These are phyloP conservation scores for Chrysodeixis includens DNA, from an alignment of 2,888 invertebrate genomes.

Conservation along the genomic window DNA sequence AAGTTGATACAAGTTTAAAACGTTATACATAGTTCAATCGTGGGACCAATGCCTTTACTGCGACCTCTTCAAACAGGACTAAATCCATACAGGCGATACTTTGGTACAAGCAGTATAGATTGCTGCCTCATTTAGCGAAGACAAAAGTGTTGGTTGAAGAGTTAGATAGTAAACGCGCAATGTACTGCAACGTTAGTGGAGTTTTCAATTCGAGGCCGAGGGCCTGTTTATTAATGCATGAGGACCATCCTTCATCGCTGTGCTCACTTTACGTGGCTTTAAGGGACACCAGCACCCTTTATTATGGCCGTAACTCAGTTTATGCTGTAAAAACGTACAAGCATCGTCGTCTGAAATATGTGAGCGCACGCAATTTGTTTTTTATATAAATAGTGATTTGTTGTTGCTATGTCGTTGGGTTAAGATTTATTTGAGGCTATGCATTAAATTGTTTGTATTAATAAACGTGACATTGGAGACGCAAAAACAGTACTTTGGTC, in stretches of 20 bases:
- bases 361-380: background rate
- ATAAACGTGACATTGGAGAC: no score
- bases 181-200: background rate
- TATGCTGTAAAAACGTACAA: constrained; percentile 27
- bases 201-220: constrained; percentile 1
- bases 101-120: no score
- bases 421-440: background rate
- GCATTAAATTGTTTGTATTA: no score
- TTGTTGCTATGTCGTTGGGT: background rate
- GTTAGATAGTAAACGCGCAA: no score
- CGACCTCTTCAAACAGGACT: no score
- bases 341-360: background rate
- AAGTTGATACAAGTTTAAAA: background rate
- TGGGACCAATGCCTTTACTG: background rate
- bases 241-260: constrained; percentile 27
- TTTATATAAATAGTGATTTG: background rate
- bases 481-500: no score
- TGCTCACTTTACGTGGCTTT: constrained; percentile 25
- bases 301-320: constrained; percentile 33
- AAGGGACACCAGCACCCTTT: constrained; percentile 35
- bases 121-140: no score
- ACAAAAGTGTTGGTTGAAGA: no score
- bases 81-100: no score
- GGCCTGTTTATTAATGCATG: constrained; percentile 48
- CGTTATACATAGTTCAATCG: background rate